These are phyloP conservation scores for Phataginus tetradactyla DNA, from an alignment of 2,797 vertebrate genomes.

Conservation along the genomic window DNA sequence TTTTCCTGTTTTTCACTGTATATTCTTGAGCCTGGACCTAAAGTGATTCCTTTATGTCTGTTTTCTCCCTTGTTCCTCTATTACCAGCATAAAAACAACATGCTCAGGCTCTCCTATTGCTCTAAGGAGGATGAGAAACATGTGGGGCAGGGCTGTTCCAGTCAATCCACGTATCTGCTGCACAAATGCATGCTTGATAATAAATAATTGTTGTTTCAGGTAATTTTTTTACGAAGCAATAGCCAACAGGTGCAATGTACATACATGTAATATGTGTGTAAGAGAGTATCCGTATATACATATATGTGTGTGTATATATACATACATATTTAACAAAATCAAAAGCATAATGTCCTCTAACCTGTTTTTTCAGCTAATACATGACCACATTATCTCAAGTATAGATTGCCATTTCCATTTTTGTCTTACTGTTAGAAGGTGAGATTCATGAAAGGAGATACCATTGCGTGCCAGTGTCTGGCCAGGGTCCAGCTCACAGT, in stretches of 20 bases:
- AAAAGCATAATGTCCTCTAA: neutral
- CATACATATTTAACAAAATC: neutral
- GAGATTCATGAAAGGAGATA: neutral
- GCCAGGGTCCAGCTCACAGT: neutral
- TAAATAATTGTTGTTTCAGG: neutral
- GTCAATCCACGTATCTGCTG: neutral
- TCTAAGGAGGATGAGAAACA: neutral
- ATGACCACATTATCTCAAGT: neutral
- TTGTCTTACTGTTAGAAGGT: neutral
- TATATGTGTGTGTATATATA: neutral
- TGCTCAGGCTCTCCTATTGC: neutral
- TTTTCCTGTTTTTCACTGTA: neutral
- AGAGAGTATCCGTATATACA: neutral
- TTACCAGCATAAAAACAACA: neutral
- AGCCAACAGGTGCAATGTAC: neutral
- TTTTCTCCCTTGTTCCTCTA: neutral
- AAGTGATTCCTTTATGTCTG: neutral
- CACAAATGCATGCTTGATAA: neutral
- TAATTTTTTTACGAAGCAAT: neutral
- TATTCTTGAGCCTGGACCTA: neutral
- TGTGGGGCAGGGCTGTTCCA: neutral
- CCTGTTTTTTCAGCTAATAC: neutral
- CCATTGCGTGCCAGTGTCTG: neutral
- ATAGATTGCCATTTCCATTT: constrained; percentile 25
- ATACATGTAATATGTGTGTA: neutral